A percentile compares a stretch with the other conserved stretches of the same genome.
phyloP scores from a whole-genome alignment of 2,797 vertebrate genomes.

The Ptychadena robeensis region DNA sequence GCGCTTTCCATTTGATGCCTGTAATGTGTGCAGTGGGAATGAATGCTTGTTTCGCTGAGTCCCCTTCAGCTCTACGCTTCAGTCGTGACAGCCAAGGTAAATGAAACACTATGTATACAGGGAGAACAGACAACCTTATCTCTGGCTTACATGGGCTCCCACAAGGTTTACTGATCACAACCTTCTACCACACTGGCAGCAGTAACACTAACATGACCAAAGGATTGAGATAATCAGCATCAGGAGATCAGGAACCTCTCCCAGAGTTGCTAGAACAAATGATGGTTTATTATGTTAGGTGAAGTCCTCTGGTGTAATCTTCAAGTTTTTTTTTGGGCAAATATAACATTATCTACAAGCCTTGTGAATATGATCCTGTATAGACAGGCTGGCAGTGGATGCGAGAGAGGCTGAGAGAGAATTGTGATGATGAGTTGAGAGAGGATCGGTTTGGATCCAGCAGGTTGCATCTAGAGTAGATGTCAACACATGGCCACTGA shows the following conservation, averaged over 20 bases:
- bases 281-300: not conserved
- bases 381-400: not conserved
- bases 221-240: not conserved
- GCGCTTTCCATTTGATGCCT: not conserved
- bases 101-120: not conserved
- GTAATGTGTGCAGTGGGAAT: conserved; percentile 21
- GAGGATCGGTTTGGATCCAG: conserved; percentile 25
- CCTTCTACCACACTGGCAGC: not conserved
- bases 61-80: conserved; percentile 14
- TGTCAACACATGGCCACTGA: conserved; percentile 7
- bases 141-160: not conserved
- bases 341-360: not conserved
- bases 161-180: conserved; percentile 1
- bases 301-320: not conserved
- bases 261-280: not conserved
- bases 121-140: not conserved
- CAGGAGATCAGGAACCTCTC: not conserved
- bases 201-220: not conserved
- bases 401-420: conserved; percentile 4
- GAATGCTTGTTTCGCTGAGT: not conserved
- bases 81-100: conserved; percentile 13
- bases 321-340: not conserved
- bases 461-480: conserved; percentile 18
- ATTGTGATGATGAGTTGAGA: not conserved
- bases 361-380: not conserved